A percentile compares a stretch with the other conserved stretches of the same genome.
Evolutionary conservation across 2,797 vertebrate genomes (phyloP).

Genomic region (Pogonophryne albipinna): DNA sequence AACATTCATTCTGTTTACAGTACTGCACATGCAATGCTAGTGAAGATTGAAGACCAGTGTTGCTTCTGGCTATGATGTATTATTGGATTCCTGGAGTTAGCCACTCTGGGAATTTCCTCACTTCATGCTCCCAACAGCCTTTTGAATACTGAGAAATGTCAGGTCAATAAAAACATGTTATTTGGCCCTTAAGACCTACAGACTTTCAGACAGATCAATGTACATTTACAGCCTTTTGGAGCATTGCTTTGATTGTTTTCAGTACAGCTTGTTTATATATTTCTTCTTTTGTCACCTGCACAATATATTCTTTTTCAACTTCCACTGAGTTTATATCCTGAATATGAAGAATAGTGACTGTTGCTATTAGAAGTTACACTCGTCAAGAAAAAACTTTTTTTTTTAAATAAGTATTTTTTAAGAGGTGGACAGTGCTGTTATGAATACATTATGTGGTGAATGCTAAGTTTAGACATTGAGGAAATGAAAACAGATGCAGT

Average conservation of each 20-base stretch:
- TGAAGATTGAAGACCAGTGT: not conserved
- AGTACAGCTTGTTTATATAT: not conserved
- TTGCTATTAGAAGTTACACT: slow-evolving; percentile 16
- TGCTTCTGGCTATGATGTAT: not conserved
- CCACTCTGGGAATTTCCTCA: not conserved
- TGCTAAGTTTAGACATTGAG: not conserved
- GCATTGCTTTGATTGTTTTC: slow-evolving; percentile 16
- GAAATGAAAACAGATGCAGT: slow-evolving; percentile 8
- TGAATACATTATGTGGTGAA: slow-evolving; percentile 10
- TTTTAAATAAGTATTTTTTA: not conserved
- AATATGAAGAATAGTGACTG: slow-evolving; percentile 26
- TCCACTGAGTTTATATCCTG: slow-evolving; percentile 29
- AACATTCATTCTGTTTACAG: not conserved
- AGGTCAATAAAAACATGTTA: slow-evolving; percentile 32
- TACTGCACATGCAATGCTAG: not conserved
- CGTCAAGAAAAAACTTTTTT: not conserved
- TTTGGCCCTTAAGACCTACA: slow-evolving; percentile 10
- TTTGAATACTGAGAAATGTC: slow-evolving; percentile 11
- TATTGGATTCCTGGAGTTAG: not conserved
- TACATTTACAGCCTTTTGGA: slow-evolving; percentile 7
- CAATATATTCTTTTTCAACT: slow-evolving; percentile 30
- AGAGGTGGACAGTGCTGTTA: slow-evolving; percentile 12
- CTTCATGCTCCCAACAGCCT: not conserved
- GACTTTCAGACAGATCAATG: not conserved
- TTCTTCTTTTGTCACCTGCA: not conserved